A percentile compares a stretch with the other conserved stretches of the same genome.
phyloP scores from a whole-genome alignment of 2,113 vertebrate genomes.

The Channa argus region DNA sequence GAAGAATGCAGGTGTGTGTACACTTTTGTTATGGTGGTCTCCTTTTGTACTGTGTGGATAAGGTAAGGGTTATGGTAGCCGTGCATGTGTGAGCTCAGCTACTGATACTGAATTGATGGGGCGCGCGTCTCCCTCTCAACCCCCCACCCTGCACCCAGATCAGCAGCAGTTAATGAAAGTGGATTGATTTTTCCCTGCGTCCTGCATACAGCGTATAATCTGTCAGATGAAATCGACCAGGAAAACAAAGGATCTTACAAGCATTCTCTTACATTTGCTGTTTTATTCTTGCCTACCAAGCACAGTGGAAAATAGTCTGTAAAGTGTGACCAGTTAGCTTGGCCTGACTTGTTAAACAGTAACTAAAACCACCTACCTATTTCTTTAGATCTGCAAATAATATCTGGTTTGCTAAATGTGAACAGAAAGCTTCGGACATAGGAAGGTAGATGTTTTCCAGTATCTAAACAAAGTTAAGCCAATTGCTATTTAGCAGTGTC shows the following conservation, averaged over 20 bases:
- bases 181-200: conserved; percentile 76
- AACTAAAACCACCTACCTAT: too few species aligned
- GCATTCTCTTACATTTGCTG: conserved; percentile 39
- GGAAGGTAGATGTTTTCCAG: too few species aligned
- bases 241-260: conserved; percentile 46
- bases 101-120: conserved; percentile 46
- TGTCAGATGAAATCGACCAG: conserved; percentile 53
- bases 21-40: conserved; percentile 50
- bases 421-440: too few species aligned
- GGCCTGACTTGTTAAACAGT: too few species aligned
- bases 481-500: too few species aligned
- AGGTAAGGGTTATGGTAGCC: conserved; percentile 19
- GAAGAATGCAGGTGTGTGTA: conserved; percentile 25
- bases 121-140: conserved; percentile 10
- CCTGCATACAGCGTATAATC: conserved; percentile 57
- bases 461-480: too few species aligned
- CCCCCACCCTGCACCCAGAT: conserved; percentile 50
- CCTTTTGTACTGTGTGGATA: neutral
- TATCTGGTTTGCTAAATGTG: too few species aligned
- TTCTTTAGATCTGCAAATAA: too few species aligned
- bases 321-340: too few species aligned
- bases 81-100: conserved; percentile 55
- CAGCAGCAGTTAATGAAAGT: conserved; percentile 79
- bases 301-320: neutral
- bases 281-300: conserved; percentile 40